Conservation (phyloP, 2,113 vertebrate species). For the Macheiramphus alcinus region DNA sequence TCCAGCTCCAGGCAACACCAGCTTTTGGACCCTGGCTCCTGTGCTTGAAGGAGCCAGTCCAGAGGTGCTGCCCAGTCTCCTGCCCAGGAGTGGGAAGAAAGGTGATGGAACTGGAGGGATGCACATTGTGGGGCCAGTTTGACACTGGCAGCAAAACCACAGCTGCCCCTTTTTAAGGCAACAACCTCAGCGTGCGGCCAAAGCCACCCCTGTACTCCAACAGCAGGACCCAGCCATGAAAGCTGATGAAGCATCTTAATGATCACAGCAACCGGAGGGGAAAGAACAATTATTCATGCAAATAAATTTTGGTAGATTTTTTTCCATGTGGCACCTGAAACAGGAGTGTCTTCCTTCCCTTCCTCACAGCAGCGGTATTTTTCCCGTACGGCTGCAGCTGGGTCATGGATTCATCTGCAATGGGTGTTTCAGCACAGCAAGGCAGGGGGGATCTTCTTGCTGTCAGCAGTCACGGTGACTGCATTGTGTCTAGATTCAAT, state of each 20-base stretch:
- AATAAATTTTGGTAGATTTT: neutral
- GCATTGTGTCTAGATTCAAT: slow-evolving; percentile 48
- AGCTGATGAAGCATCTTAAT: neutral
- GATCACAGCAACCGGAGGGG: neutral
- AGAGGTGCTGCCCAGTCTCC: neutral
- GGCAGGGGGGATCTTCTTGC: neutral
- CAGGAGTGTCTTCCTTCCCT: neutral
- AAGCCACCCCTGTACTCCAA: neutral
- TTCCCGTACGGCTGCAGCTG: neutral
- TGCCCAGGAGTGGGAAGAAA: neutral
- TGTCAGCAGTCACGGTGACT: slow-evolving; percentile 9
- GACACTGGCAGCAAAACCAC: neutral
- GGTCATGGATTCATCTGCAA: neutral
- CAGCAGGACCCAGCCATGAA: neutral
- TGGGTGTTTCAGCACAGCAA: neutral
- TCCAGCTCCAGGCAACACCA: neutral
- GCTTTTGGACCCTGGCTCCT: neutral
- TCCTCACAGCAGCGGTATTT: neutral
- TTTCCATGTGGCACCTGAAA: neutral
- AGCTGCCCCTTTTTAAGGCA: neutral
- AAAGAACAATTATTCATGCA: neutral
- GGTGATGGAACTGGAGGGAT: neutral
- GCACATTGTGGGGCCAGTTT: neutral
- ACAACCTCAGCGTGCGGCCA: neutral
- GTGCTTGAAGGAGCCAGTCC: neutral